Percentiles rank a stretch among this genome's conserved stretches.
phyloP scores from a whole-genome alignment of 37 sponge, comb jelly and placozoan genomes.

The Eunapius fragilis region DNA sequence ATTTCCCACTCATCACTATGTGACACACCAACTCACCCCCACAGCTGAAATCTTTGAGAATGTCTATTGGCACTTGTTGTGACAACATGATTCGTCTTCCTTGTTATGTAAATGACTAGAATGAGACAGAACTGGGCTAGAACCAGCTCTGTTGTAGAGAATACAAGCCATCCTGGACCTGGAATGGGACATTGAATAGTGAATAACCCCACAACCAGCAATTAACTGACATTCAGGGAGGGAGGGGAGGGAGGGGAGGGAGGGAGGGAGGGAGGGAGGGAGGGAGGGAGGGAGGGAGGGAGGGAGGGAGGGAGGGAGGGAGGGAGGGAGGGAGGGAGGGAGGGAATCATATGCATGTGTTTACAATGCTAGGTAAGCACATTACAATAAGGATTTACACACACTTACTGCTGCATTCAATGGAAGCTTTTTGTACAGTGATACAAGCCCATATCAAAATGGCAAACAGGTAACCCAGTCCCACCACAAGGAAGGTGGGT shows the following conservation, averaged over 20 bases:
- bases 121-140: slow-evolving; percentile 59
- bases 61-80: slow-evolving; percentile 23
- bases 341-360: too few species aligned
- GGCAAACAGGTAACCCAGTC: slow-evolving; percentile 57
- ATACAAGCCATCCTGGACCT: slow-evolving; percentile 70
- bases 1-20: neutral
- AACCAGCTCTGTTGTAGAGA: slow-evolving; percentile 56
- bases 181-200: neutral
- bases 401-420: slow-evolving; percentile 67
- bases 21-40: slow-evolving; percentile 41
- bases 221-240: too few species aligned
- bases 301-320: too few species aligned
- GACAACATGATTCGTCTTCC: slow-evolving; percentile 41
- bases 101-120: slow-evolving; percentile 62
- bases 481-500: neutral
- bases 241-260: too few species aligned
- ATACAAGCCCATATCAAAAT: slow-evolving; percentile 58
- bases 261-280: too few species aligned
- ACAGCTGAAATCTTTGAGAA: slow-evolving; percentile 61
- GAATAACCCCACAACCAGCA: neutral
- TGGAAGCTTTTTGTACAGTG: neutral
- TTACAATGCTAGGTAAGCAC: neutral
- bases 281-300: too few species aligned
- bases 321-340: too few species aligned
- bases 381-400: neutral